These are phyloP conservation scores for Neofelis nebulosa DNA, from an alignment of 2,113 vertebrate species.

Conservation along the genomic window DNA sequence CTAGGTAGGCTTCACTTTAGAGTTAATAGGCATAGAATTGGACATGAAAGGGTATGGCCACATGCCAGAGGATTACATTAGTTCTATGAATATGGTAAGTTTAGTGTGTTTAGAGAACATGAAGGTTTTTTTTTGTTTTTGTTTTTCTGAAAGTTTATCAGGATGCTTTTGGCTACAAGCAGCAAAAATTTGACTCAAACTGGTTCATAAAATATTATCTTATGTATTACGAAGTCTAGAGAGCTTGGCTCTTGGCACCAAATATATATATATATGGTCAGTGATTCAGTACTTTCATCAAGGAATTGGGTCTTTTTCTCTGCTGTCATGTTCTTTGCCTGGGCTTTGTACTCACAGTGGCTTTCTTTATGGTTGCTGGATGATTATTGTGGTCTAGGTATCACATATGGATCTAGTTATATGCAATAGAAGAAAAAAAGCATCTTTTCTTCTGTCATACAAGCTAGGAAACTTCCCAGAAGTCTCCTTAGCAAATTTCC, in stretches of 20 bases:
- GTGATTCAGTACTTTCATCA: background rate
- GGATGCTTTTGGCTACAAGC: background rate
- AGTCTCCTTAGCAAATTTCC: background rate
- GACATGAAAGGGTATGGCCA: background rate
- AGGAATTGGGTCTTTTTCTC: background rate
- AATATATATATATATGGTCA: background rate
- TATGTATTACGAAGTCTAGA: background rate
- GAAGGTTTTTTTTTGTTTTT: background rate
- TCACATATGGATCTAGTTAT: background rate
- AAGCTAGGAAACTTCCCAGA: background rate
- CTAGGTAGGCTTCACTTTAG: background rate
- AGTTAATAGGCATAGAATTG: background rate
- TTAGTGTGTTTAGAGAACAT: background rate
- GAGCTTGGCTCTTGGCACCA: background rate
- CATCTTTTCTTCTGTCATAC: background rate
- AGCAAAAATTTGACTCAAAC: slow-evolving; percentile 3
- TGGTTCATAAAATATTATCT: background rate
- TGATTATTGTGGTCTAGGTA: background rate
- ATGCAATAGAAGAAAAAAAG: background rate
- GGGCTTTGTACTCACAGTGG: background rate
- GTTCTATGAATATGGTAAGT: background rate
- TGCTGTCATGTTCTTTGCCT: background rate
- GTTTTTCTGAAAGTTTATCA: slow-evolving; percentile 17
- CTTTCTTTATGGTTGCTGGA: background rate
- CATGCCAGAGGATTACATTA: background rate